Base-by-base conservation (phyloP, 2,797 vertebrate genomes). In the Melanotaenia nigrans region DNA sequence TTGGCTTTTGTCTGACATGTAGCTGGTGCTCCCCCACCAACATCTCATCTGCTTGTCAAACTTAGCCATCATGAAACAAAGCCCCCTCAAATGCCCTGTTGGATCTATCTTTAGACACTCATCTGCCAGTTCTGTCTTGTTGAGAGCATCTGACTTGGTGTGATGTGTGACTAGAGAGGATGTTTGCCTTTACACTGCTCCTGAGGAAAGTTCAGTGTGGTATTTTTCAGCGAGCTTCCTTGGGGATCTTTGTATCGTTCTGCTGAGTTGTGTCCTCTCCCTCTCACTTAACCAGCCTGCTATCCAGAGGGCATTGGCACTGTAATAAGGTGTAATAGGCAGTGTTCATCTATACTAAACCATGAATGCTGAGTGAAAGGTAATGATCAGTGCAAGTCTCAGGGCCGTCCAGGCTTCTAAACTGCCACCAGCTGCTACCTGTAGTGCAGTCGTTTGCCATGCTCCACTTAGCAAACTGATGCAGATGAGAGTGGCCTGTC, bases 81-180 rank as follows among this genome's bases (percentile, higher is more conserved):
- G 89, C 80, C 66, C 84, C 73, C 72, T 73, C 25, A 59, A 85
- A 86, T 84, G 84, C 81, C 79, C 85, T 56, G 10, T 87, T 85
- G 82, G 74, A 89, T 93, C 90, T 92, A 93, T 92, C 91, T 93
- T 92, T 94, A 94, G 91, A 87, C 47, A 30, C 67, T 32, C 24
- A 79, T 89, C 90, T 90, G 85, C 84, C 83, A 83, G 82, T 85
- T 76, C 87, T 78, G 84, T 86, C 86, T 81, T 87, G 89, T 90
- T 92, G 90, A 91, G 85, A 80, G 65, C 75, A 35, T 88, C 89
- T 87, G 89, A 89, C 88, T 85, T 89, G 91, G 92, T 87, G 76
- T 88, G 90, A 89, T 85, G 86, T 85, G 89, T 82, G 88, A 89
- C 89, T 75, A 83, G 78, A 90, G 88, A 86, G 74, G 82, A 84